Percentiles rank a stretch among this genome's conserved stretches.
phyloP scores from a whole-genome alignment of 2,888 invertebrate species.

The Myopa testacea region DNA sequence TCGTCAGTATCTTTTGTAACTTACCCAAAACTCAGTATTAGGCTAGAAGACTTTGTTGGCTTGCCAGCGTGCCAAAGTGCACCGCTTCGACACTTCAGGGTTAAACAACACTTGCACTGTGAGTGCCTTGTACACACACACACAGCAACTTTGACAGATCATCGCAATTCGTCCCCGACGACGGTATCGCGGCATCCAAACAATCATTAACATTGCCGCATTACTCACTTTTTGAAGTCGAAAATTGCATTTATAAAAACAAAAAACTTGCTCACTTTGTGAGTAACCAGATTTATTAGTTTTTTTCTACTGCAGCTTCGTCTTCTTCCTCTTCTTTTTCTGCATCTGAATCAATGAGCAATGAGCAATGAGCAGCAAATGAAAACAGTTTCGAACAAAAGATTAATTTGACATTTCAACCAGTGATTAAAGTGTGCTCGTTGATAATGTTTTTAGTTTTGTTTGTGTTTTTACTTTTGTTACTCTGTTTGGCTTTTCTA shows the following conservation, averaged over 20 bases:
- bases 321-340: neutral
- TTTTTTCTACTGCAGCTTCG: slow-evolving; percentile 1
- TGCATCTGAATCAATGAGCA: neutral
- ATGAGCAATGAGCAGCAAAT: slow-evolving; percentile 16
- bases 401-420: slow-evolving; percentile 3
- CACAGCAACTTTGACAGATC: neutral
- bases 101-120: neutral
- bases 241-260: neutral
- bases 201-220: neutral
- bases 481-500: neutral
- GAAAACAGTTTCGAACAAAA: neutral
- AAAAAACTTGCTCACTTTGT: slow-evolving; percentile 19
- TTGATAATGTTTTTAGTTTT: too few relatives aligned
- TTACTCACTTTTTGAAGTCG: neutral
- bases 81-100: neutral
- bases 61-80: neutral
- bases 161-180: neutral
- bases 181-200: neutral
- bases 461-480: neutral
- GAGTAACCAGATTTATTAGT: neutral
- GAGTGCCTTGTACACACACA: neutral
- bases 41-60: too few relatives aligned
- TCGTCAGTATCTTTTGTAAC: too few relatives aligned
- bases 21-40: too few relatives aligned
- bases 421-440: neutral